Base-by-base conservation (phyloP, 2,797 vertebrate species). In the Acestrorhynchus altus region DNA sequence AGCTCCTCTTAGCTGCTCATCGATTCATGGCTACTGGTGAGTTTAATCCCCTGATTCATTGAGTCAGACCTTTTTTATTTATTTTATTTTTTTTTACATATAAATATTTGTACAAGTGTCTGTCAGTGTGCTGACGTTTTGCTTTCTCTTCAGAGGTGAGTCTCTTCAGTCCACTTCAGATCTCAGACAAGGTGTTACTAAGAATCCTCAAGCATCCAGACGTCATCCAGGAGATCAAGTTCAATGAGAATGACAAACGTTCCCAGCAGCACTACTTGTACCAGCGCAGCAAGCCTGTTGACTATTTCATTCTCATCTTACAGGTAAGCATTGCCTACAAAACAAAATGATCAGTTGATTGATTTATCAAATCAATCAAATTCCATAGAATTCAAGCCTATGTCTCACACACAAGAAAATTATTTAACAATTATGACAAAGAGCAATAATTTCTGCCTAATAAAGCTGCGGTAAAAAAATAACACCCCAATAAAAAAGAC, bases 1-100 rank as follows among this genome's bases (percentile, higher is more conserved):
- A 99, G 90, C 94, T 99, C 22, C 95, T 98, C 77, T 88, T 99
- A 86, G 97, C 97, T 0, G 97, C 97, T 8, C 98, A 99, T 83
- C 96, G 97, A 13, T 99, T 99, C 91, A 91, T 99, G 73, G 94
- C 96, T 22, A 98, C 97, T 0, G 98, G 98, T 93, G 81, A 87
- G 84, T 26, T 47, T 13, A 31, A 15, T 16, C 39, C n/a, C 18
- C 26, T 42, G 12, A 40, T 5, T 9, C 31, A 11, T 13, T 11
- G 18, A 8, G 18, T 22, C 49, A n/a, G 0, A 8, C 8, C 4
- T 64, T 15, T n/a, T 5, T 40, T 63, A 20, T 2, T 11, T 22
- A 16, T 16, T 31, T 16, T 16, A 11, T 24, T 31, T 9, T 8
- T 8, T 8, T 15, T 46, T 15, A n/a, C 13, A 40, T 63, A 20